phyloP scores from a whole-genome alignment of 2,888 invertebrate genomes.

The Epicampocera succincta region DNA sequence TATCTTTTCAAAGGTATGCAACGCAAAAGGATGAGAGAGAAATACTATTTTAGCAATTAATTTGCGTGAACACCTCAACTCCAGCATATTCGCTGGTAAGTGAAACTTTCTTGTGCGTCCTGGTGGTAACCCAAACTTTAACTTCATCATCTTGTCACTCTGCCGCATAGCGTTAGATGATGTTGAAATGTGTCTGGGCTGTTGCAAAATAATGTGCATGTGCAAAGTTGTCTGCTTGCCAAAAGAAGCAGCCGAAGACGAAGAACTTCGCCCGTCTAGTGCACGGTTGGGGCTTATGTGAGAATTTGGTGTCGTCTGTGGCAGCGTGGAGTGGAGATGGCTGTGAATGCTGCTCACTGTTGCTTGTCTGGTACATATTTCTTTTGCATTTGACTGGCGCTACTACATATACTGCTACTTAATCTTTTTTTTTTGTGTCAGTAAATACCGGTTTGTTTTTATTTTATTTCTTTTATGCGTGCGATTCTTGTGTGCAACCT shows the following conservation, averaged over 20 bases:
- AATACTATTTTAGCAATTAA: conserved; percentile 68
- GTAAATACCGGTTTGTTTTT: neutral
- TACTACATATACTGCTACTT: conserved; percentile 48
- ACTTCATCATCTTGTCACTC: conserved; percentile 65
- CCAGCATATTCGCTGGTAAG: neutral
- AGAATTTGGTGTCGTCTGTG: conserved; percentile 50
- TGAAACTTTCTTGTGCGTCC: conserved; percentile 52
- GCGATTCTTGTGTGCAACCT: conserved; percentile 35
- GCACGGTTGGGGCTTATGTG: conserved; percentile 58
- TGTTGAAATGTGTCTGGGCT: conserved; percentile 51
- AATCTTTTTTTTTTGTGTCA: conserved; percentile 16
- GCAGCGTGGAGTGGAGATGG: conserved; percentile 31
- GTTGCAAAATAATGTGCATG: conserved; percentile 13
- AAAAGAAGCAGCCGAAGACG: too few relatives aligned
- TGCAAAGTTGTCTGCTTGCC: neutral
- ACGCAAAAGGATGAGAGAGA: conserved; percentile 30
- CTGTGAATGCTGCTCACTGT: conserved; percentile 24
- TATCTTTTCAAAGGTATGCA: conserved; percentile 33
- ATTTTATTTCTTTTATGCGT: conserved; percentile 44
- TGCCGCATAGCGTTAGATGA: conserved; percentile 60
- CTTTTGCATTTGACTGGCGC: conserved; percentile 48
- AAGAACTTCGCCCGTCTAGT: conserved; percentile 20
- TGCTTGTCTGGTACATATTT: conserved; percentile 33
- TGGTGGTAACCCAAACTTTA: conserved; percentile 62
- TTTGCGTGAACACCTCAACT: conserved; percentile 65